Evolutionary conservation across 2,888 invertebrate genomes (phyloP), one percentile per base, ranked within the genome.

Genomic region (Syritta pipiens): DNA sequence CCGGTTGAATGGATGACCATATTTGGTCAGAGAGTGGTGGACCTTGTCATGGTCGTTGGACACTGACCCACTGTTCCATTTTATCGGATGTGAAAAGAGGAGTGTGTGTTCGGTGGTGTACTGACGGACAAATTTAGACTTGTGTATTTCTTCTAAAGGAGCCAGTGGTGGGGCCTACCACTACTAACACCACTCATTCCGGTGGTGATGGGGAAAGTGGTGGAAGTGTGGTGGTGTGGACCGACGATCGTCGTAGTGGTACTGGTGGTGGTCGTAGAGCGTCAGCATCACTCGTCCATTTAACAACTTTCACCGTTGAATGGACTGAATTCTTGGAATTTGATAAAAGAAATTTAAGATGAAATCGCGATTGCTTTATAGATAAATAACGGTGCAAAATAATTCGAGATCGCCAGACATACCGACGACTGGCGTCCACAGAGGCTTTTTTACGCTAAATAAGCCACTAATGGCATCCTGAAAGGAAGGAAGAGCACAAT

Each of bases 1-100:
- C 14, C 12, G 30, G 30, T 14, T 22, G 71, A 28, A 55, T 37
- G 63, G 44, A 60, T 72, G 59, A 44, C 71, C 77, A 77, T 77
- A 72, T 77, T 77, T 77, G 77, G 72, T 67, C 48, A 72, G 46
- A 24, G 14, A 26, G 14, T 30, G 53, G 48, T 65, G 53, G 72
- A 67, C 72, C 77, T 67, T 65, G 65, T 24, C 60, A 67, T 42
- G 49, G 42, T 37, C 30, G 60, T 49, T 72, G 72, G 67, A 49
- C 72, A 79, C 49, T 67, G 48, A 72, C 60, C 60, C 49, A 72
- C 71, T 71, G 59, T 46, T 60, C 72, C 67, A 65, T 42, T 79
- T 72, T 9, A 37, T 17, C 17, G 37, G 37, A 14, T 14, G 6
- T 14, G 30, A 40, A n/a, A 44, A 9, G 37, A 49, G 28, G 20